phyloP scores from a whole-genome alignment of 92 coral and sea anemone genomes.

The Phenganax marumi region DNA sequence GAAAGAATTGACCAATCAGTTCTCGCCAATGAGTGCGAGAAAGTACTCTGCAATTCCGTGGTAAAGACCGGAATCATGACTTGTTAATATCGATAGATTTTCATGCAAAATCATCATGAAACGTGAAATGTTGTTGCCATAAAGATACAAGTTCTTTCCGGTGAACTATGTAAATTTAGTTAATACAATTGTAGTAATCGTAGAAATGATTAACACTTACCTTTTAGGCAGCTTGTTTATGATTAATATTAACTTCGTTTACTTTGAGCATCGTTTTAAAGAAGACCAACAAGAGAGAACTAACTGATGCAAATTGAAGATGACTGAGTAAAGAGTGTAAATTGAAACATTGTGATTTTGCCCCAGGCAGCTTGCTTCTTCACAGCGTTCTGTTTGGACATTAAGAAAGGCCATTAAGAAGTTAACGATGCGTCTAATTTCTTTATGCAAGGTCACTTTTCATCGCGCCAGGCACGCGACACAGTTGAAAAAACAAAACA shows the following conservation, averaged over 20 bases:
- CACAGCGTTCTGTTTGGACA: neutral
- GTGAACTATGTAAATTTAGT: too few relatives aligned
- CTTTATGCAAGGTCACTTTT: neutral
- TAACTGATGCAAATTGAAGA: too few relatives aligned
- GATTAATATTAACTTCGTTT: too few relatives aligned
- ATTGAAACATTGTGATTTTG: neutral
- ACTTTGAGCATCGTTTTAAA: too few relatives aligned
- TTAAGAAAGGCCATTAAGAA: neutral
- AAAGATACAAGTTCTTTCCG: too few relatives aligned
- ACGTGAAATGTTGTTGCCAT: too few relatives aligned
- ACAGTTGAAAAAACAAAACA: neutral
- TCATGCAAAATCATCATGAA: too few relatives aligned
- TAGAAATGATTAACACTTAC: too few relatives aligned
- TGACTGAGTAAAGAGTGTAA: too few relatives aligned
- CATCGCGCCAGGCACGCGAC: neutral
- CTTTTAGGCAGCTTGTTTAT: too few relatives aligned
- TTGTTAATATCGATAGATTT: neutral
- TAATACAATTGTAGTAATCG: too few relatives aligned
- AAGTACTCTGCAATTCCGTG: neutral
- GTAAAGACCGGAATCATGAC: neutral
- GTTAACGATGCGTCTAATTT: neutral
- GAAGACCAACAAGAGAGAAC: too few relatives aligned
- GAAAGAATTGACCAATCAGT: neutral
- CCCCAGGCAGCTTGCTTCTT: neutral
- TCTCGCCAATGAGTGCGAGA: neutral